Base-by-base conservation (phyloP, 1,140 invertebrate species). In the Antheraea pernyi region DNA sequence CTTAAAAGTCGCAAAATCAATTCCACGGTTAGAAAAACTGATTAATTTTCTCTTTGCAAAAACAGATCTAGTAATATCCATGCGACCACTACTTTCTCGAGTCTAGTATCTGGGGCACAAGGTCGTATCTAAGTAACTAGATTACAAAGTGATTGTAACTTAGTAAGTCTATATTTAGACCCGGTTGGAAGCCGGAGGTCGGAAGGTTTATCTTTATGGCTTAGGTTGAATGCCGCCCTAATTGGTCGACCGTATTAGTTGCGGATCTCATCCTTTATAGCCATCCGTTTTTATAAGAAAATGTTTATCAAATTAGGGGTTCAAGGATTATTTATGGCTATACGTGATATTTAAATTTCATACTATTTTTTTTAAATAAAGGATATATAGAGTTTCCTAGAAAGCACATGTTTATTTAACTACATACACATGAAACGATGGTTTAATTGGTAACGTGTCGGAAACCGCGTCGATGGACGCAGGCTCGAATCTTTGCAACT, bases 101-200 rank as follows among this genome's bases (percentile, higher is more conserved):
- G 16, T 53, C 16, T 53, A 53, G 19, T n/a, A 63, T 63, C 22
- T 63, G 61, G 19, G 61, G 9, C 30, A 63, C 61, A 63, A 63
- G 61, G 61, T 63, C 22, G 37, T 11, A 63, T 37, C 61, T 30
- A 53, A 53, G 16, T 53, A 53, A 53, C 46, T 36, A 63, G 61
- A 53, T 53, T 53, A 63, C 16, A 36, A 63, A 63, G 61, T 63
- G 61, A 63, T 37, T 63, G 61, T 63, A 37, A 22, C 59, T 60
- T 19, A 37, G 61, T 63, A 22, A 10, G 13, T 63, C 22, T 63
- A 36, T 63, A n/a, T 36, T n/a, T 53, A 53, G 61, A 36, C 9
- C 8, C 30, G 46, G 16, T 53, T n/a, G 46, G 46, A 16, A 53
- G 9, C 16, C 16, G 46, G 46, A 53, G 46, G 46, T 53, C 46